Conservation (phyloP, 2,888 invertebrate species). For the Micoletzkya japonica region DNA sequence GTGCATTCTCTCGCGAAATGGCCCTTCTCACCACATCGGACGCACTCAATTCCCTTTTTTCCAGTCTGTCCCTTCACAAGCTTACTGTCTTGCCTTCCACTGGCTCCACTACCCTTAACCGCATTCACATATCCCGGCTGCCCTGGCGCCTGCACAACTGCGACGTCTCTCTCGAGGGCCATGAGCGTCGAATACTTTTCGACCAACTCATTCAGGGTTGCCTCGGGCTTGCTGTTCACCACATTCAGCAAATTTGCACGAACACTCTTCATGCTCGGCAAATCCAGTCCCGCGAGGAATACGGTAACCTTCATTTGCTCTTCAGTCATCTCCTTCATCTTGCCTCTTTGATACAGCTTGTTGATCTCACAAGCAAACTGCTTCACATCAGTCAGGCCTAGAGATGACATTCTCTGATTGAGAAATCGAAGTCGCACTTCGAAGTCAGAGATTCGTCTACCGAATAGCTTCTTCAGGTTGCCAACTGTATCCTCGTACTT, state of each 20-base stretch:
- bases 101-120: too few species aligned
- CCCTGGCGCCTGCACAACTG: neutral
- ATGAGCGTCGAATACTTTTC: neutral
- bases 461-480: conserved; percentile 3
- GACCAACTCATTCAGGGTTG: neutral
- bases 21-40: too few species aligned
- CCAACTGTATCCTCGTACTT: conserved; percentile 3
- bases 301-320: neutral
- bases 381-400: neutral
- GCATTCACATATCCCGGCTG: too few species aligned
- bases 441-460: neutral
- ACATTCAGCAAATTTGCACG: neutral
- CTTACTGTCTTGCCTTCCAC: too few species aligned
- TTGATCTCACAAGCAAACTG: neutral
- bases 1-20: too few species aligned
- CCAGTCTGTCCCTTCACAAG: too few species aligned
- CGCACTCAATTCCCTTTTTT: too few species aligned
- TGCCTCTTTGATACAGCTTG: neutral
- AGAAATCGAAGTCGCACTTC: neutral
- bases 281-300: neutral
- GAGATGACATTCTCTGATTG: neutral
- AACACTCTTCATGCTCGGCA: neutral
- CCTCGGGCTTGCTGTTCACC: neutral
- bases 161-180: neutral
- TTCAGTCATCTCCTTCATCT: neutral